Evolutionary conservation across 2,113 vertebrate species (phyloP), one percentile per base, ranked within the genome.

Genomic region (Gadus chalcogrammus): DNA sequence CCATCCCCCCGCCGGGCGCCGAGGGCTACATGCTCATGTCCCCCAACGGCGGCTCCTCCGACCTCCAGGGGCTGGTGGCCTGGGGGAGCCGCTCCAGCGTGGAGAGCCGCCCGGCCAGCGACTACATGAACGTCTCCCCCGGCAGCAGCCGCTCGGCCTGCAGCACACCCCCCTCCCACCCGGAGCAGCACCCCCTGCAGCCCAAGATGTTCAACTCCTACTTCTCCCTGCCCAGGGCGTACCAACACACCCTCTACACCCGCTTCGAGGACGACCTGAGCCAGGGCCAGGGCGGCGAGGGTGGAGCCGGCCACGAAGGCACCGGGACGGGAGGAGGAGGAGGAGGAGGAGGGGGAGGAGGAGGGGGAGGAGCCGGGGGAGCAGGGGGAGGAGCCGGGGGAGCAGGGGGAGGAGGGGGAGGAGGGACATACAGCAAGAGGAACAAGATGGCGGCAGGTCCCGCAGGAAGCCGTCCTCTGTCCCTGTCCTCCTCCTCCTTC

Each of bases 51-150:
- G 93, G 90, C 82, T 91, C 89, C 72, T 92, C 92, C 42, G 93
- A 93, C 61, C 76, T 90, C 72, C 89, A 89, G 5, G 84, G 88
- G 42, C 59, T 83, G 24, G 53, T 66, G n/a, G 74, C 84, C 77
- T 89, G 92, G 92, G 82, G 90, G 2, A 84, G 89, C 84, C 65
- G 89, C 65, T 73, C 77, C 74, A 82, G 89, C 74, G 77, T 87
- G 79, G 91, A 92, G 76, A 87, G 88, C 77, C 82, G 82, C 13
- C 77, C 77, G 11, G 77, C 76, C 61, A 83, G 91, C 0, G 93
- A 95, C 74, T 94, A 95, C 59, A 87, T 94, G 90, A 92, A 92
- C 85, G 91, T 94, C 90, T 94, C 92, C 5, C 92, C 93, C 1
- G 80, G 88, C 48, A 91, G 88, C 72, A 87, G 81, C 65, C 91